Evolutionary conservation across 1,140 invertebrate species (phyloP).

Genomic region (Galleria mellonella): DNA sequence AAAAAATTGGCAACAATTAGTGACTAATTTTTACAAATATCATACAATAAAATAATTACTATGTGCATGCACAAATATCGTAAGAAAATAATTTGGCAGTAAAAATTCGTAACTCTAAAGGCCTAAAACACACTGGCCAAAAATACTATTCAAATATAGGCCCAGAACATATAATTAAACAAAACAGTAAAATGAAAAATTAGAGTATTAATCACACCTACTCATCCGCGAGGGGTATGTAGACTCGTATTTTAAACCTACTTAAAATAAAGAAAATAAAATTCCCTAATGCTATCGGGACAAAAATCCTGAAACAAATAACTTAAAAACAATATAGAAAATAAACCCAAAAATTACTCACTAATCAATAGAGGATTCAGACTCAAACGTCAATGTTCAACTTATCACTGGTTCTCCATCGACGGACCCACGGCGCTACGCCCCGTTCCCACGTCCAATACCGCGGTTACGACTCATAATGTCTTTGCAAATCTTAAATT

Average conservation of each 20-base stretch:
- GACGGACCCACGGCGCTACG: conserved; percentile 6
- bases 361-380: conserved; percentile 71
- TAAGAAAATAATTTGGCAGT: conserved; percentile 75
- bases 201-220: conserved; percentile 69
- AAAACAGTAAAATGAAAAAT: conserved; percentile 66
- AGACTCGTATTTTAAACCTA: conserved; percentile 60
- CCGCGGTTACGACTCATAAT: conserved; percentile 8
- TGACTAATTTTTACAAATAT: conserved; percentile 68
- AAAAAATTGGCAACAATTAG: conserved; percentile 72
- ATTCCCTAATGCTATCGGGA: conserved; percentile 74
- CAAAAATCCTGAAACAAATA: conserved; percentile 74
- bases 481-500: conserved; percentile 44
- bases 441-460: conserved; percentile 9
- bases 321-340: conserved; percentile 74
- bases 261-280: conserved; percentile 71
- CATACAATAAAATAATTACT: conserved; percentile 71
- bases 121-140: conserved; percentile 66
- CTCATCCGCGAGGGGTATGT: conserved; percentile 54
- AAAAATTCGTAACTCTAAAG: conserved; percentile 73
- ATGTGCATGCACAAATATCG: conserved; percentile 71
- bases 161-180: conserved; percentile 60
- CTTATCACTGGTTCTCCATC: conserved; percentile 36
- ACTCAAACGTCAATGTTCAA: conserved; percentile 52
- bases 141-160: conserved; percentile 71
- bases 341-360: conserved; percentile 72